These are phyloP conservation scores for Lota lota DNA, from an alignment of 2,113 vertebrate genomes.

Conservation along the genomic window DNA sequence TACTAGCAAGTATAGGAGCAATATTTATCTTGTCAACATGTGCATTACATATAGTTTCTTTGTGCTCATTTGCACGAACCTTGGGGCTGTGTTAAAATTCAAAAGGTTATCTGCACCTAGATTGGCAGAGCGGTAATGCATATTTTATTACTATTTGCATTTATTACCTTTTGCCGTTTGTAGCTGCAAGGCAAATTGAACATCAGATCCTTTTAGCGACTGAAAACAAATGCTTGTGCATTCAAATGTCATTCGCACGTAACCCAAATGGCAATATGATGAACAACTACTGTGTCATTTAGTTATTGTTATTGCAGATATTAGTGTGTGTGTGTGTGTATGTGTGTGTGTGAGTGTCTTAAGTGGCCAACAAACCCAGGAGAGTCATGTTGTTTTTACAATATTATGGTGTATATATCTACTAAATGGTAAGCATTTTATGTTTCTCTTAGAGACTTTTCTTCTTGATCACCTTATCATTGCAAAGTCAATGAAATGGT, in stretches of 20 bases:
- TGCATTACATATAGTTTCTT: not conserved
- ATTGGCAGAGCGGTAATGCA: slow-evolving; percentile 25
- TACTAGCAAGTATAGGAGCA: not conserved
- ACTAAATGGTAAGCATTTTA: slow-evolving; percentile 4
- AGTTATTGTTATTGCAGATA: not conserved
- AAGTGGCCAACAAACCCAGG: not conserved
- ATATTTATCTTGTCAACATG: not conserved
- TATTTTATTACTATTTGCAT: slow-evolving; percentile 33
- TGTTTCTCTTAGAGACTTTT: slow-evolving; percentile 1
- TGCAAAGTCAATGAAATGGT: no score
- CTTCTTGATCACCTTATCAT: no score
- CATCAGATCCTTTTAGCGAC: slow-evolving; percentile 21
- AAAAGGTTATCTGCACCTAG: not conserved
- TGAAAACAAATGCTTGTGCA: slow-evolving; percentile 20
- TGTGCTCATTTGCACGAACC: not conserved
- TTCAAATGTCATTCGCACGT: slow-evolving; percentile 15
- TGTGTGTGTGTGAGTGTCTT: not conserved
- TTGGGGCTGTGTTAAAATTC: not conserved
- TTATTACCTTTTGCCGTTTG: slow-evolving; percentile 19
- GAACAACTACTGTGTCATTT: not conserved
- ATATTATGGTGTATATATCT: not conserved
- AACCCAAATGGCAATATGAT: not conserved
- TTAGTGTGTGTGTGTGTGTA: not conserved
- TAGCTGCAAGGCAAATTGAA: slow-evolving; percentile 31
- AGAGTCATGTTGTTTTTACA: not conserved